Percentiles rank a stretch among this genome's conserved stretches.
phyloP scores from a whole-genome alignment of 2,797 vertebrate species.

The Menidia menidia region DNA sequence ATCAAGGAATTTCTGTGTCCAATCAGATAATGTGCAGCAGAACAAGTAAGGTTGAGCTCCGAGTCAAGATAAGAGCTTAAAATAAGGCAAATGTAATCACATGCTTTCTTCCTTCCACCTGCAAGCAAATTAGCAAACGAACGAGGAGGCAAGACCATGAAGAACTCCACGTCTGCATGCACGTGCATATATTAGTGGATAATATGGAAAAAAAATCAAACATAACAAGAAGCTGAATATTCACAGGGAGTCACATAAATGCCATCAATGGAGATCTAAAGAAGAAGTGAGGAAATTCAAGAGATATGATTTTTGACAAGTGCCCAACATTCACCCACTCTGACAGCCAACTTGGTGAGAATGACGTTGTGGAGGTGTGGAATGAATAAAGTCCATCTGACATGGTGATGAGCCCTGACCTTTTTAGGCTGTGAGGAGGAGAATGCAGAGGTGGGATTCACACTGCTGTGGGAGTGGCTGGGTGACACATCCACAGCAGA shows the following conservation, averaged over 20 bases:
- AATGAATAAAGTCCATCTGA: conserved; percentile 74
- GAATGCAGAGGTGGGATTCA: conserved; percentile 45
- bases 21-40: conserved; percentile 71
- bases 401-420: conserved; percentile 72
- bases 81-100: conserved; percentile 61
- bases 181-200: conserved; percentile 17
- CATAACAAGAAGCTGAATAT: conserved; percentile 22
- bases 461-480: conserved; percentile 43
- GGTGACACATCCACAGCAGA: conserved; percentile 45
- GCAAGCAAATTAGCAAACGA: conserved; percentile 54
- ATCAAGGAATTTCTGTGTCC: conserved; percentile 62
- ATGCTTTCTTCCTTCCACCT: conserved; percentile 59
- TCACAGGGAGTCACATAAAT: conserved; percentile 9
- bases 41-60: conserved; percentile 52
- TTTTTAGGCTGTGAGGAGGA: conserved; percentile 65
- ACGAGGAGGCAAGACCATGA: conserved; percentile 32
- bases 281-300: conserved; percentile 27
- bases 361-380: conserved; percentile 46
- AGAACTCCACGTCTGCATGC: conserved; percentile 20
- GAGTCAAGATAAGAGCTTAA: conserved; percentile 66
- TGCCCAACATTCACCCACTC: conserved; percentile 45
- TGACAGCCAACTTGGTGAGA: conserved; percentile 62
- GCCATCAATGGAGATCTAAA: background rate
- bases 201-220: conserved; percentile 27
- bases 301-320: conserved; percentile 48